phyloP scores from a whole-genome alignment of 2,113 vertebrate genomes.

The Spermophilus dauricus region DNA sequence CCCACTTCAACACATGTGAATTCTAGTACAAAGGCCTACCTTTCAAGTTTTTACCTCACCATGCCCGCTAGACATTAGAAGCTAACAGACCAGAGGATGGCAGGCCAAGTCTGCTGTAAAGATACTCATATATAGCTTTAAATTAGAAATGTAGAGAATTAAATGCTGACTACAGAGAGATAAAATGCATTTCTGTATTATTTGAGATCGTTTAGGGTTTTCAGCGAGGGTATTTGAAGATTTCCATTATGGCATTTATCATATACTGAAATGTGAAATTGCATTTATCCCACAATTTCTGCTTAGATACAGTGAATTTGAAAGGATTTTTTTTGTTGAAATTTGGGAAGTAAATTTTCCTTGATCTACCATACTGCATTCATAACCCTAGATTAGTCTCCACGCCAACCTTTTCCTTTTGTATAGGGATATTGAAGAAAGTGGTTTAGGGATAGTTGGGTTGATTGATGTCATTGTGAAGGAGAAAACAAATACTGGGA shows the following conservation, averaged over 20 bases:
- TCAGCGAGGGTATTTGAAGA: neutral
- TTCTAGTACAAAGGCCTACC: constrained; percentile 62
- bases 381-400: neutral
- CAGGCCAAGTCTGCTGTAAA: constrained; percentile 58
- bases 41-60: constrained; percentile 72
- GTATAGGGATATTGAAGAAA: neutral
- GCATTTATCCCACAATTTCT: neutral
- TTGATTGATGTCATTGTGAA: neutral
- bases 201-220: constrained; percentile 62
- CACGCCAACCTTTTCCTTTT: neutral
- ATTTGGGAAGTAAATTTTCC: neutral
- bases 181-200: constrained; percentile 75
- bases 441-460: neutral
- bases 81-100: constrained; percentile 20
- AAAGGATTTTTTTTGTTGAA: constrained; percentile 33
- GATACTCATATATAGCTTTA: constrained; percentile 53
- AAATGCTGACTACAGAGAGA: constrained; percentile 79
- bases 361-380: neutral
- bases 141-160: constrained; percentile 70
- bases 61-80: constrained; percentile 76
- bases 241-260: neutral
- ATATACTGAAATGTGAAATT: constrained; percentile 20
- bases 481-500: neutral
- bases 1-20: constrained; percentile 80
- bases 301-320: neutral